phyloP scores from a whole-genome alignment of 1,140 invertebrate species.

The Calliphora vicina region DNA sequence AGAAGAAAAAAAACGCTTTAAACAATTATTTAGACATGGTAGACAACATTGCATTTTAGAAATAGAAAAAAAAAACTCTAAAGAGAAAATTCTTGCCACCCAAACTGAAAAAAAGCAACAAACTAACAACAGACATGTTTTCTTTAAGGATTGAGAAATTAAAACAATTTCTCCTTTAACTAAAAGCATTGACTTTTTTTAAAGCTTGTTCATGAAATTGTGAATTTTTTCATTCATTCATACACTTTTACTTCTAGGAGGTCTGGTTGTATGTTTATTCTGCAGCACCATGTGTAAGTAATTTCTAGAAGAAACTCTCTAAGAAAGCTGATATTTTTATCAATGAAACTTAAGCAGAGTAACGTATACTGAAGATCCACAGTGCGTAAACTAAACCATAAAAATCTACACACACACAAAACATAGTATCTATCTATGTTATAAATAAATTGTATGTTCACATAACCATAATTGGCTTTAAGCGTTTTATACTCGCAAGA shows the following conservation, averaged over 20 bases:
- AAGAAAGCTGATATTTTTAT: background rate
- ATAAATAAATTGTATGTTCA: background rate
- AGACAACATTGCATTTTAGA: background rate
- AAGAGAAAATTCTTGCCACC: conserved; percentile 10
- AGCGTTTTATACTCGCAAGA: background rate
- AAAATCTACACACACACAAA: too few relatives aligned
- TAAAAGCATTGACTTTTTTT: background rate
- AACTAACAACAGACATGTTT: background rate
- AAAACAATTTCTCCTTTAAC: conserved; percentile 10
- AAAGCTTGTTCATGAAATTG: too few relatives aligned
- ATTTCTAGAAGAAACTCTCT: background rate
- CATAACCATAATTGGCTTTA: background rate
- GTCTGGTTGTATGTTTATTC: background rate
- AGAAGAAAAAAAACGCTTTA: background rate
- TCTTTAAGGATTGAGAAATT: background rate
- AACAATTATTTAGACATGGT: conserved; percentile 4
- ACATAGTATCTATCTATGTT: too few relatives aligned
- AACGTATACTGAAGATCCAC: background rate
- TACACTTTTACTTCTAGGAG: background rate
- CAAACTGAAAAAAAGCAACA: background rate
- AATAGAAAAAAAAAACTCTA: background rate
- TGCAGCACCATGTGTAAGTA: background rate
- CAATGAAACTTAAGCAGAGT: background rate
- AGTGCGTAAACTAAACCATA: background rate
- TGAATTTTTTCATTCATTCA: background rate